These are phyloP conservation scores for Sarcoramphus papa DNA, from an alignment of 2,797 vertebrate genomes.

Conservation along the genomic window DNA sequence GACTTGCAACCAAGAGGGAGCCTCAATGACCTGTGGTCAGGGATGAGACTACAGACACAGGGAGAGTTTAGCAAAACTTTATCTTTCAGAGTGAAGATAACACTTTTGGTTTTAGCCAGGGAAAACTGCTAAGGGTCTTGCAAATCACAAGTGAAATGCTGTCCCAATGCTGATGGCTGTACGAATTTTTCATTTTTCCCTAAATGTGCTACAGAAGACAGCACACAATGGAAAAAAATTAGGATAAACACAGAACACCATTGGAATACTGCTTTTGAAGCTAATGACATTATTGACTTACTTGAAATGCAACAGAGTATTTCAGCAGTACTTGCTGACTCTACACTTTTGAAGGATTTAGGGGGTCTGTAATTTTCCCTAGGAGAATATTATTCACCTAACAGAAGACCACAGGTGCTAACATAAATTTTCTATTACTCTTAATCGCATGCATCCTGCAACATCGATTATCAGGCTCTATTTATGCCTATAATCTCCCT, in stretches of 20 bases:
- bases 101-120: not conserved
- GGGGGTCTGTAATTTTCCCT: conserved; percentile 45
- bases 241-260: not conserved
- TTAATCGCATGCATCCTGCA: conserved; percentile 23
- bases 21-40: accelerated
- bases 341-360: conserved; percentile 26
- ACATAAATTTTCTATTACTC: conserved; percentile 50
- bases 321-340: conserved; percentile 42
- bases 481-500: not conserved
- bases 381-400: conserved; percentile 42
- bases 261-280: conserved; percentile 2
- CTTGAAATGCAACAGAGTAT: conserved; percentile 34
- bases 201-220: not conserved
- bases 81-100: not conserved
- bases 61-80: not conserved
- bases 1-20: not conserved
- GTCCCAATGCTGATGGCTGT: not conserved
- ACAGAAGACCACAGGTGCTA: conserved; percentile 23
- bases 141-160: not conserved
- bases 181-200: not conserved
- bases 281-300: conserved; percentile 31
- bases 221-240: not conserved
- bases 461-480: conserved; percentile 5
- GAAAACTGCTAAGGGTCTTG: not conserved
- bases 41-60: not conserved